A percentile compares a stretch with the other conserved stretches of the same genome.
Conservation (phyloP, 1,140 invertebrate genomes). For the Orchestia grillus region DNA sequence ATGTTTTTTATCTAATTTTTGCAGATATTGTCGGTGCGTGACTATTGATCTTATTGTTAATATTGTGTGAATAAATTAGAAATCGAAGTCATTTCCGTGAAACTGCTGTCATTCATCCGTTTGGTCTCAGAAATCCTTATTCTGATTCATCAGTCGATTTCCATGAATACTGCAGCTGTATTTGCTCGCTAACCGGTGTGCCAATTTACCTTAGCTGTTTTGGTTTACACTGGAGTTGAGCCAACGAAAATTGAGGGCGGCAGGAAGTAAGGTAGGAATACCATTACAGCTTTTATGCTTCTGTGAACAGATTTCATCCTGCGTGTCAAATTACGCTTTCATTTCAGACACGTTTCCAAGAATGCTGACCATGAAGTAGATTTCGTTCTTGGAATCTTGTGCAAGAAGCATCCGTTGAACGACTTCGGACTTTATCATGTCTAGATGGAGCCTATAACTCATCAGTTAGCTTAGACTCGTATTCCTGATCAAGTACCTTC, state of each 20-base stretch:
- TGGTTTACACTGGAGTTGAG: background rate
- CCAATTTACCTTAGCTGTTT: background rate
- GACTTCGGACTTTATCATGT: background rate
- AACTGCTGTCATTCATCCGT: background rate
- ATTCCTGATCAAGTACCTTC: background rate
- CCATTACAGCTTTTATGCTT: background rate
- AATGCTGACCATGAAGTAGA: background rate
- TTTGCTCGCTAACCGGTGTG: background rate
- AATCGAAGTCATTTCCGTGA: background rate
- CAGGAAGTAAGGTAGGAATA: background rate
- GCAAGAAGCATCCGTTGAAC: background rate
- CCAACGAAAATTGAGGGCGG: background rate
- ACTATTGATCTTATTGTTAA: background rate
- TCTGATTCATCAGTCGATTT: background rate
- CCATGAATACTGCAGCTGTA: slow-evolving; percentile 20
- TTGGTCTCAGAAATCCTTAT: background rate
- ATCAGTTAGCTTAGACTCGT: background rate
- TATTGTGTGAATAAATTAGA: background rate
- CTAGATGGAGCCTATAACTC: background rate
- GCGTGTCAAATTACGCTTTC: background rate
- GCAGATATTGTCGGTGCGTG: background rate
- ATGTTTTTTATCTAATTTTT: background rate
- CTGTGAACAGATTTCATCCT: background rate
- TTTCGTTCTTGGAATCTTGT: background rate
- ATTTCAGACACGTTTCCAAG: background rate